phyloP scores from a whole-genome alignment of 1,140 invertebrate genomes.

The Laupala kohalensis region DNA sequence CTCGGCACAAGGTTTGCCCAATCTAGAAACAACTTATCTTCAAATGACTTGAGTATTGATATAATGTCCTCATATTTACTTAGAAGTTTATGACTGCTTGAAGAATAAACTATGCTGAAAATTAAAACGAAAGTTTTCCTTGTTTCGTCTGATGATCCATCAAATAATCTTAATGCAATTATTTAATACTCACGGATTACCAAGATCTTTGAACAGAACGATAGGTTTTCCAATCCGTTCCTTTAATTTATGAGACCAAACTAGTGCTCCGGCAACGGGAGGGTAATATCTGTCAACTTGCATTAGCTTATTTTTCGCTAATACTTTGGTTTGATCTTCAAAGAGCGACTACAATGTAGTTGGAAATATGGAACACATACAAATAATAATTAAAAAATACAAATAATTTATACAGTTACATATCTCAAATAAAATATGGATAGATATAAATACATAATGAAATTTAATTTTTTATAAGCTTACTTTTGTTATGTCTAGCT shows the following conservation, averaged over 20 bases:
- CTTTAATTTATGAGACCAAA: slow-evolving; percentile 54
- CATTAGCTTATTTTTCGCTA: slow-evolving; percentile 29
- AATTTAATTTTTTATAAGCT: not conserved
- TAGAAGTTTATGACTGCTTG: slow-evolving; percentile 3
- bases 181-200: slow-evolving; percentile 29
- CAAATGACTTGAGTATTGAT: slow-evolving; percentile 23
- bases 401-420: no score
- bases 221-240: slow-evolving; percentile 45
- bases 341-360: slow-evolving; percentile 21
- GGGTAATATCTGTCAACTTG: slow-evolving; percentile 56
- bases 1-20: slow-evolving; percentile 28
- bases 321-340: slow-evolving; percentile 27
- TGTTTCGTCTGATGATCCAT: no score
- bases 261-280: slow-evolving; percentile 53
- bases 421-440: not conserved
- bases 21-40: slow-evolving; percentile 24
- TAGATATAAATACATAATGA: not conserved
- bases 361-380: no score
- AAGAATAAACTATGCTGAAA: not conserved
- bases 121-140: no score
- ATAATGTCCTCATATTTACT: slow-evolving; percentile 29
- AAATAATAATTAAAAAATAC: no score
- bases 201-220: slow-evolving; percentile 37
- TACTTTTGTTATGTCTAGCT: not conserved
- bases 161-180: no score